Conservation (phyloP, 1,140 invertebrate genomes). For the Tribolium madens region DNA sequence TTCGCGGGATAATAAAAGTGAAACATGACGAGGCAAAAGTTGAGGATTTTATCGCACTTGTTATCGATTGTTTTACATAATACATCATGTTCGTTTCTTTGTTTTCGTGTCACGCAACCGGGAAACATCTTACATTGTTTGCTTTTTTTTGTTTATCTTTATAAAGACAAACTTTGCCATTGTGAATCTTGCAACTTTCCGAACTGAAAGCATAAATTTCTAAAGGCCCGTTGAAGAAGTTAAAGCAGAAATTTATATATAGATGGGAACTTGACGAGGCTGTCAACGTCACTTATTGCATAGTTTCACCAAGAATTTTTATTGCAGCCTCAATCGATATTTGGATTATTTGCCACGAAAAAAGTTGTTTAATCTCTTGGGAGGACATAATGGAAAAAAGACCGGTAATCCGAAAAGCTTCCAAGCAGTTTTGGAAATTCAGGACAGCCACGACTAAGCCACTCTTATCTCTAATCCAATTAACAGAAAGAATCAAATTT, state of each 20-base stretch:
- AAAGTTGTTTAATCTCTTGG: not conserved
- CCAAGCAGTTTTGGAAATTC: not conserved
- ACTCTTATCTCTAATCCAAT: not conserved
- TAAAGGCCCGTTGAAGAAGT: not conserved
- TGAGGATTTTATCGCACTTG: slow-evolving; percentile 35
- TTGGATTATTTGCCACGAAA: not conserved
- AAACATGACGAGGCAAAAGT: slow-evolving; percentile 35
- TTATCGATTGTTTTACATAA: slow-evolving; percentile 44
- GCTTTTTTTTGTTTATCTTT: slow-evolving; percentile 36
- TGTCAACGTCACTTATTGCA: not conserved
- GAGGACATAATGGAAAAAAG: not conserved
- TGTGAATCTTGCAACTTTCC: slow-evolving; percentile 9
- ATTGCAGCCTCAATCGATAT: not conserved
- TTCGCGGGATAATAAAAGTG: slow-evolving; percentile 30
- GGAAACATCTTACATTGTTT: slow-evolving; percentile 39
- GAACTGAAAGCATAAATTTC: slow-evolving; percentile 2
- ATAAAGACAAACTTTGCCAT: slow-evolving; percentile 32
- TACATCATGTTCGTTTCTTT: slow-evolving; percentile 35
- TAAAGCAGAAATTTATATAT: not conserved
- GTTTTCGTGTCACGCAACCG: slow-evolving; percentile 43
- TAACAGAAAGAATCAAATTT: not conserved
- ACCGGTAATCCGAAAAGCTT: not conserved
- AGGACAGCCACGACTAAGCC: not conserved
- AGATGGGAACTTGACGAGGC: not conserved
- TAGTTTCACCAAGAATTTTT: not conserved